Base-by-base conservation (phyloP, 2,888 invertebrate genomes). In the Mechanitis messenoides region DNA sequence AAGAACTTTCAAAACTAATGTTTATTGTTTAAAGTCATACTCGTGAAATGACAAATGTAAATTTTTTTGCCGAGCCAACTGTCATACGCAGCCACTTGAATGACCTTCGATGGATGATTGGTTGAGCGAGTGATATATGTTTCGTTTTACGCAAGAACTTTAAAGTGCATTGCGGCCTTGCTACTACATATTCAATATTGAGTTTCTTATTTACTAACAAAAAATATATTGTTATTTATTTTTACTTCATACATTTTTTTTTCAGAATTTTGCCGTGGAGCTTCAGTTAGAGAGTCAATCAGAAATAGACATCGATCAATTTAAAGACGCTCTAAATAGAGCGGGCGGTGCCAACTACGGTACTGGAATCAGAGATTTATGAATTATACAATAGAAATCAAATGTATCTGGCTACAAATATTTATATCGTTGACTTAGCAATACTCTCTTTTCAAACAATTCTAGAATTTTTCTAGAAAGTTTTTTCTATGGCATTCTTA, bases 281-380 rank as follows among this genome's bases (percentile, higher is more conserved):
- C 84, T 95, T 70, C 93, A 94, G 79, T 85, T 94, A 74, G 94
- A 93, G 78, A 93, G 92, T 72, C 90, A 92, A 75, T 85, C 91
- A 47, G 95, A 95, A 76, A 91, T 95, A 81, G 93, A 93, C 75
- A 91, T 94, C 76, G 92, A 93, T 69, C 91, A 92, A 78, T 94
- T 95, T 80, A 92, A 92, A 74, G 92, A 93, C 61, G 92, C 93
- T 65, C 81, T 95, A 74, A 92, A 92, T 73, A 92, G 93, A 78
- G 95, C 95, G 63, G 94, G 95, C 46, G 95, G 95, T 68, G 95
- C 95, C 60, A 95, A 95, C 84, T 95, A 95, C 75, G 95, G 95
- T 58, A 95, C 95, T 56, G 95, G 95, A 53, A 89, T 93, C 71
- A 91, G 94, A 77, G 93, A 93, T 76, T 91, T 89, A 87, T 91